Percentiles rank a stretch among this genome's conserved stretches.
These are phyloP conservation scores for Graphium colonna DNA, from an alignment of 2,888 invertebrate genomes.

Conservation along the genomic window DNA sequence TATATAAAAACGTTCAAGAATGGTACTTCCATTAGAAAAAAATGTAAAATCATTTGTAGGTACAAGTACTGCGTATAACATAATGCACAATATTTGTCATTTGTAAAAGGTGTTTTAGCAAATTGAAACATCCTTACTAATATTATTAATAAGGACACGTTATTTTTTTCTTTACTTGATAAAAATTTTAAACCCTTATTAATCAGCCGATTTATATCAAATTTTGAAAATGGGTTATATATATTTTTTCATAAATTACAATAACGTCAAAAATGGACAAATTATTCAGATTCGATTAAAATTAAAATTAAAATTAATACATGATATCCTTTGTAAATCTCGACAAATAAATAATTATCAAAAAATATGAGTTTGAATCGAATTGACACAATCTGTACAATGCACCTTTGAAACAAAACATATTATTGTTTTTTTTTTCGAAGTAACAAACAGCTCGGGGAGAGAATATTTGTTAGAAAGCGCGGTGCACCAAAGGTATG, in stretches of 20 bases:
- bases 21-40: neutral
- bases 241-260: neutral
- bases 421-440: no score
- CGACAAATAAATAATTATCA: neutral
- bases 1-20: conserved; percentile 1
- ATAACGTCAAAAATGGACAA: no score
- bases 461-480: neutral
- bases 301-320: neutral
- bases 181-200: neutral
- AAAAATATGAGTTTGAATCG: neutral
- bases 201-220: neutral
- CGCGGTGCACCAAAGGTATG: neutral
- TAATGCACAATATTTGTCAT: no score
- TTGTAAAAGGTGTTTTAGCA: no score
- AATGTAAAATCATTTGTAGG: neutral
- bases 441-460: neutral
- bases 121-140: no score
- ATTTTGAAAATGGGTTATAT: neutral
- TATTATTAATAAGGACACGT: no score
- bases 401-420: neutral
- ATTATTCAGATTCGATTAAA: neutral
- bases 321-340: neutral
- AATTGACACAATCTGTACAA: neutral
- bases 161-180: no score
- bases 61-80: neutral